These are phyloP conservation scores for Sebastiscus tertius DNA, from an alignment of 2,797 vertebrate genomes.

Conservation along the genomic window DNA sequence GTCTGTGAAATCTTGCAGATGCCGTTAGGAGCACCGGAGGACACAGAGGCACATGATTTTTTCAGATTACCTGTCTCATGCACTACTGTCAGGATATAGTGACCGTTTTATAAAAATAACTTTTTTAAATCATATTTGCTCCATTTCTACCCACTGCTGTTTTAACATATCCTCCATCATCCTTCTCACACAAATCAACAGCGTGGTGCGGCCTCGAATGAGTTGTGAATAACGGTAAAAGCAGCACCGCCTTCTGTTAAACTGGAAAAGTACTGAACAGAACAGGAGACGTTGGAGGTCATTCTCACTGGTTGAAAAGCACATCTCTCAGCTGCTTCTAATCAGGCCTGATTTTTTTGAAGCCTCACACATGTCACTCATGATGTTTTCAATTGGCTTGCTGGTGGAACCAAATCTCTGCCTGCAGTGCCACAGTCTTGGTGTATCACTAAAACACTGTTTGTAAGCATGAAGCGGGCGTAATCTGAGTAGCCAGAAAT, in stretches of 20 bases:
- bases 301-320: constrained; percentile 17
- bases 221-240: constrained; percentile 3
- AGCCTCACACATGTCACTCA: constrained; percentile 17
- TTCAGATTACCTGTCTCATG: too few relatives aligned
- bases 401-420: neutral
- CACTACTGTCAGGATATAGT: too few relatives aligned
- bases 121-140: too few relatives aligned
- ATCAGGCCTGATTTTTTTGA: constrained; percentile 43
- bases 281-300: constrained; percentile 39
- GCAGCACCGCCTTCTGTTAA: constrained; percentile 9
- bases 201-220: neutral
- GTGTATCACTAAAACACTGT: neutral
- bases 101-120: too few relatives aligned
- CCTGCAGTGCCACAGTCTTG: neutral
- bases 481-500: constrained; percentile 69
- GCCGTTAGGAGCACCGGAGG: too few relatives aligned
- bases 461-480: neutral
- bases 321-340: constrained; percentile 62
- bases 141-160: too few relatives aligned
- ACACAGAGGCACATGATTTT: too few relatives aligned
- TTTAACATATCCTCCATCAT: neutral
- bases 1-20: too few relatives aligned
- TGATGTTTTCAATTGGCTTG: neutral
- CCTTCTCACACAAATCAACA: neutral
- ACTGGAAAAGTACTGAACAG: constrained; percentile 34